Evolutionary conservation across 1,140 invertebrate species (phyloP).

Genomic region (Drosophila azteca): DNA sequence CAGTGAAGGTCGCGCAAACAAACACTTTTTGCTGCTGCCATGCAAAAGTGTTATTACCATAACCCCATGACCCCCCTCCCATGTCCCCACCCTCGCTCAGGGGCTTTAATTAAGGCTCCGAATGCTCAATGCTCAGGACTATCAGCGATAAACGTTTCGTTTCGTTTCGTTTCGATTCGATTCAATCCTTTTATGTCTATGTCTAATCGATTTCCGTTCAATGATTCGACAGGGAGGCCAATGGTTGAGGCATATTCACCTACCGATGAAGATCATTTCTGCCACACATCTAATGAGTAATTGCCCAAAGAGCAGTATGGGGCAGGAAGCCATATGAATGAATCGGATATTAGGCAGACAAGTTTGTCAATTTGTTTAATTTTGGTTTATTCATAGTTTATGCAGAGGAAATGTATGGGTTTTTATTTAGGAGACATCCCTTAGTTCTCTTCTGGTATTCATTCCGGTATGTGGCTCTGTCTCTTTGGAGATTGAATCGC

Average conservation of each 20-base stretch:
- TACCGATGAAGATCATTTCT: constrained; percentile 27
- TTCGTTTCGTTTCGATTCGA: constrained; percentile 25
- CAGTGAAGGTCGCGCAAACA: neutral
- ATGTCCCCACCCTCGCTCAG: neutral
- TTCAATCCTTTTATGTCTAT: constrained; percentile 46
- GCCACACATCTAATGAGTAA: constrained; percentile 18
- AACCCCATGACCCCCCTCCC: neutral
- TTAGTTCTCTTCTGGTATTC: no score
- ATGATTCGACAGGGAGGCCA: no score
- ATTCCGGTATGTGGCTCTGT: neutral
- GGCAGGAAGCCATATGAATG: neutral
- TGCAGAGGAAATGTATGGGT: no score
- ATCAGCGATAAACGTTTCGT: constrained; percentile 63
- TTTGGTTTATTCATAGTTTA: neutral
- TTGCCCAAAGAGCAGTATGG: constrained; percentile 7
- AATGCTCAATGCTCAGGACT: constrained; percentile 39
- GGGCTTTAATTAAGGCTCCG: constrained; percentile 57
- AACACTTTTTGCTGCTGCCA: constrained; percentile 23
- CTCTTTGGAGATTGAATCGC: neutral
- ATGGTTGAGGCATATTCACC: no score
- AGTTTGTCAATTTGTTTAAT: constrained; percentile 12
- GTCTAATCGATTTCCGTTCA: constrained; percentile 70
- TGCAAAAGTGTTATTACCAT: constrained; percentile 65
- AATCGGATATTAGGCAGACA: constrained; percentile 46
- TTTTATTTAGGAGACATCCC: no score